These are phyloP conservation scores for Drosophila aldrichi DNA, from an alignment of 2,888 invertebrate species.

Conservation along the genomic window DNA sequence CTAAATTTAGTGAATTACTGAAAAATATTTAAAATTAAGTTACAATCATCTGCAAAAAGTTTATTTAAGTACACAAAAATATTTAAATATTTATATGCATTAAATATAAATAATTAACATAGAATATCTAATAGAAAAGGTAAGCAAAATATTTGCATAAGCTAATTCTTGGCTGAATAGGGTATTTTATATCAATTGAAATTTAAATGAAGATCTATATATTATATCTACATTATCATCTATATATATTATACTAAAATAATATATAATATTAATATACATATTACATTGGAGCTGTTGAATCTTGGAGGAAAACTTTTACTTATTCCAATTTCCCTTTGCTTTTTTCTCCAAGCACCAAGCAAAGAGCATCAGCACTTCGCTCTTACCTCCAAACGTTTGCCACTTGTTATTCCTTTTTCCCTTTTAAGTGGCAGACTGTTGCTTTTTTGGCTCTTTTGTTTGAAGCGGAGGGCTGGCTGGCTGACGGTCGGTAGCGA, in stretches of 20 bases:
- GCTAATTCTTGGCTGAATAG: too few species aligned
- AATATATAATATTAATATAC: too few species aligned
- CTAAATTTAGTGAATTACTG: too few species aligned
- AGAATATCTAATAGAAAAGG: not conserved
- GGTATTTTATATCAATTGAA: too few species aligned
- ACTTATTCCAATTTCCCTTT: not conserved
- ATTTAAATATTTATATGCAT: not conserved
- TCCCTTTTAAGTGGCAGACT: constrained; percentile 76
- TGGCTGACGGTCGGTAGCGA: constrained; percentile 1
- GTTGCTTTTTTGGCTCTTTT: constrained; percentile 70
- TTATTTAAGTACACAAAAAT: not conserved
- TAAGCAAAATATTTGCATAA: too few species aligned
- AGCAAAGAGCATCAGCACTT: constrained; percentile 17
- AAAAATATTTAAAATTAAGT: too few species aligned
- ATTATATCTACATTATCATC: too few species aligned
- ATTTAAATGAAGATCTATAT: too few species aligned
- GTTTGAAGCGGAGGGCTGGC: constrained; percentile 9
- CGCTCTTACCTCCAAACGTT: not conserved
- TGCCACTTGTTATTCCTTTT: constrained; percentile 42
- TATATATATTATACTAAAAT: too few species aligned
- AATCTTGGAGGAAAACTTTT: too few species aligned
- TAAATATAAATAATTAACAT: not conserved
- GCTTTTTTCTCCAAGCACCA: not conserved
- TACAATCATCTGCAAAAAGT: not conserved
- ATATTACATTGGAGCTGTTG: too few species aligned